These are phyloP conservation scores for Cryptocephalus primarius DNA, from an alignment of 2,888 invertebrate species.

Conservation along the genomic window DNA sequence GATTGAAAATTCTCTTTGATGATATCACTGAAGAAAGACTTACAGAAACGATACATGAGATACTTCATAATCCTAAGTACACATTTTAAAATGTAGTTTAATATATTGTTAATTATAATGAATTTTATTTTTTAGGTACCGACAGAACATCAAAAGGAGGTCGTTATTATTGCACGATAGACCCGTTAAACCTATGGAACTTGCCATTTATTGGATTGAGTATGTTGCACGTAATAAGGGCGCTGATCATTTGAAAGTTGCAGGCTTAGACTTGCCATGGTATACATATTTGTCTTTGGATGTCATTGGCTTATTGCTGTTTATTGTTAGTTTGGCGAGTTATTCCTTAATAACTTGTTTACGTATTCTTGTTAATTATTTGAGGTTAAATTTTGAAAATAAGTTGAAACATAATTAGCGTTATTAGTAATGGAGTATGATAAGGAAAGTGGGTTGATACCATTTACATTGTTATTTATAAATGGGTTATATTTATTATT, in stretches of 20 bases:
- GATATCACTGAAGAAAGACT: conserved; percentile 38
- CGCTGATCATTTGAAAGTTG: conserved; percentile 23
- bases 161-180: conserved; percentile 23
- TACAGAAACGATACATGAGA: conserved; percentile 29
- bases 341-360: too few species aligned
- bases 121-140: conserved; percentile 16
- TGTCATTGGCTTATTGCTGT: conserved; percentile 10
- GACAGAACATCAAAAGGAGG: conserved; percentile 16
- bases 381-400: too few species aligned
- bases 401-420: too few species aligned
- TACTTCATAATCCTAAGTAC: conserved; percentile 34
- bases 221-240: conserved; percentile 25
- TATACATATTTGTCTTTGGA: conserved; percentile 24
- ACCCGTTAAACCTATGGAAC: conserved; percentile 22
- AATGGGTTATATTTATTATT: too few species aligned
- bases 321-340: not conserved
- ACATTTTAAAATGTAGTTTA: not conserved
- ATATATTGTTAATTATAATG: too few species aligned
- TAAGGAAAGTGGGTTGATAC: too few species aligned
- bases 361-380: too few species aligned
- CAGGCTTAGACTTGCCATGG: conserved; percentile 19
- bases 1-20: conserved; percentile 27
- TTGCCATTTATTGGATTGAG: conserved; percentile 26
- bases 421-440: too few species aligned
- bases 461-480: too few species aligned